Conservation (phyloP, 2,888 invertebrate genomes). For the Pammene aurita region DNA sequence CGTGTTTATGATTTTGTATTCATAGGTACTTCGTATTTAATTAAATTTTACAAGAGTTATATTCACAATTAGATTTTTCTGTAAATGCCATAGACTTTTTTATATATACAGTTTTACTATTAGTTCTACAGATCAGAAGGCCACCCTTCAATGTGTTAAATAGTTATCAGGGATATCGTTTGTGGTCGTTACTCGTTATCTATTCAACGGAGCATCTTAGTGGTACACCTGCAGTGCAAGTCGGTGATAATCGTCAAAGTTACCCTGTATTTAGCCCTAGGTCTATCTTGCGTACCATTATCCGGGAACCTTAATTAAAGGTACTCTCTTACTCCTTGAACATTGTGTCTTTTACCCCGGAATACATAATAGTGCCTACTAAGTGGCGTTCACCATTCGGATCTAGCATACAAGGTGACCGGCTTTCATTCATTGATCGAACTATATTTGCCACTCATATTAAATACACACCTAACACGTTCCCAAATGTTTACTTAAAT, state of each 20-base stretch:
- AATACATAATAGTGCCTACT: neutral
- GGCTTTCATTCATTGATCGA: neutral
- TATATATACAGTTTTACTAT: no score
- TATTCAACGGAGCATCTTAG: slow-evolving; percentile 4
- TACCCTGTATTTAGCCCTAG: slow-evolving; percentile 36
- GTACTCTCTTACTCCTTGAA: neutral
- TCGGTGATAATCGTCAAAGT: slow-evolving; percentile 26
- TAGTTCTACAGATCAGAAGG: no score
- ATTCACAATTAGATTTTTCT: no score
- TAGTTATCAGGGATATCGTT: neutral
- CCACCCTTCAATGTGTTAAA: neutral
- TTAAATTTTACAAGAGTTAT: no score
- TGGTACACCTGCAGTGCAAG: slow-evolving; percentile 17
- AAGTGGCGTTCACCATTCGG: neutral
- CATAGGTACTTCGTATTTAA: no score
- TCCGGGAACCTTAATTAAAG: slow-evolving; percentile 44
- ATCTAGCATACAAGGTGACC: neutral
- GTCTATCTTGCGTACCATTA: slow-evolving; percentile 44
- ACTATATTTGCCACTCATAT: no score
- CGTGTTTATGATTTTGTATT: neutral
- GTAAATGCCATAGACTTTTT: no score
- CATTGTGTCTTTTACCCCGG: slow-evolving; percentile 1
- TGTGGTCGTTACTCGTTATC: neutral
- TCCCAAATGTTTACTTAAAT: neutral
- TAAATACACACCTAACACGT: neutral